Conservation (phyloP, 2,797 vertebrate species). For the Eremophila alpestris region DNA sequence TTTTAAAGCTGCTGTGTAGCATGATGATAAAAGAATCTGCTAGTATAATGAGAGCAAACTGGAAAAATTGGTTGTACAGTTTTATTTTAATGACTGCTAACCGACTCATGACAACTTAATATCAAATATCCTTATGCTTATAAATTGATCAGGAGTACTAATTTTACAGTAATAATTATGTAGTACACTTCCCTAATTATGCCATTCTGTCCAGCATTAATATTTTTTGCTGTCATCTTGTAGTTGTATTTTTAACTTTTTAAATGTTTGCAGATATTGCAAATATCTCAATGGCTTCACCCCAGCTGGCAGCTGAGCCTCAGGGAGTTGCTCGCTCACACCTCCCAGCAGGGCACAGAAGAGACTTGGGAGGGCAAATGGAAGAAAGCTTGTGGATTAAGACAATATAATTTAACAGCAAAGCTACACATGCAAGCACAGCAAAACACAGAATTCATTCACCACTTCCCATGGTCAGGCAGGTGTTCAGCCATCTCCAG, state of each 20-base stretch:
- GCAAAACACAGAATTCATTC: accelerated
- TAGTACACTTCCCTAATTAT: background rate
- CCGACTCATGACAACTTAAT: background rate
- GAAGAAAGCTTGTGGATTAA: background rate
- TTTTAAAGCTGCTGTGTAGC: background rate
- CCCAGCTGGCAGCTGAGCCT: background rate
- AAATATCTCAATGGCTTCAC: background rate
- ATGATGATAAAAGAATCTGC: background rate
- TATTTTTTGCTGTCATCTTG: background rate
- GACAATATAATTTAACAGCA: background rate
- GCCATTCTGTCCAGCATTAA: background rate
- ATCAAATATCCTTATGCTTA: background rate
- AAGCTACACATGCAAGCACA: accelerated
- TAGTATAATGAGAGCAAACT: background rate
- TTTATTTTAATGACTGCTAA: background rate
- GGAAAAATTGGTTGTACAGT: background rate
- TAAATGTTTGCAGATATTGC: background rate
- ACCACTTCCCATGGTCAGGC: accelerated
- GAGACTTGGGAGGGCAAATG: background rate
- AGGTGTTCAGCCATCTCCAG: background rate
- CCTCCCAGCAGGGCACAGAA: accelerated
- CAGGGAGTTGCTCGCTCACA: accelerated
- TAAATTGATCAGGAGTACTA: background rate
- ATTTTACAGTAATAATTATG: background rate
- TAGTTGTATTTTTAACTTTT: background rate